A percentile compares a stretch with the other conserved stretches of the same genome.
Conservation (phyloP, 2,797 vertebrate species). For the Ambastaia sidthimunki region DNA sequence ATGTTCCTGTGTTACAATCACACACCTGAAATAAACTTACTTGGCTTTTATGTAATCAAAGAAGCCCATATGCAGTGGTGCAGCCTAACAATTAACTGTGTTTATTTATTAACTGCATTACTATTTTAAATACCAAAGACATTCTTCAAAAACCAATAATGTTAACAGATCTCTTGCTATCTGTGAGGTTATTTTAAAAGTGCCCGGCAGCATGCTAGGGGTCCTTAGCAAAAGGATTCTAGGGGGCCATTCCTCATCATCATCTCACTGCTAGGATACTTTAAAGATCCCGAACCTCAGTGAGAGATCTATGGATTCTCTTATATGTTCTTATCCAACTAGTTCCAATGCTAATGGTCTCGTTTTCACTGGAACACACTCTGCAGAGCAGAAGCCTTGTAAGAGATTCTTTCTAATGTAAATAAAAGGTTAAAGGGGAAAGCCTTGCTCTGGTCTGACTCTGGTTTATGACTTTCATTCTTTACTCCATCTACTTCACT, state of each 20-base stretch:
- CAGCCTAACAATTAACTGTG: slow-evolving; percentile 2
- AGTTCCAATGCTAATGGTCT: slow-evolving; percentile 73
- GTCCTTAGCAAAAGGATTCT: slow-evolving; percentile 67
- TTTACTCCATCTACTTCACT: too few relatives aligned
- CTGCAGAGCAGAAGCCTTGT: slow-evolving; percentile 59
- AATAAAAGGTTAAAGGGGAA: too few relatives aligned
- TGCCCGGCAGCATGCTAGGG: slow-evolving; percentile 55
- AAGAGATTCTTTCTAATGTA: too few relatives aligned
- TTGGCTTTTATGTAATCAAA: neutral
- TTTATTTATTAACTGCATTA: slow-evolving; percentile 49
- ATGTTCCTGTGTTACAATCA: neutral
- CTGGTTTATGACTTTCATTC: too few relatives aligned
- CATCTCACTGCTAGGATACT: slow-evolving; percentile 69
- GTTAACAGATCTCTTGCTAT: slow-evolving; percentile 33
- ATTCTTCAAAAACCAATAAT: slow-evolving; percentile 15
- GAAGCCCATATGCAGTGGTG: neutral
- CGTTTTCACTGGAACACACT: slow-evolving; percentile 63
- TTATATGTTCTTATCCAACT: too few relatives aligned
- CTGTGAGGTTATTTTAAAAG: slow-evolving; percentile 42
- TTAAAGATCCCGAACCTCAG: slow-evolving; percentile 66
- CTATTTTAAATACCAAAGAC: slow-evolving; percentile 15
- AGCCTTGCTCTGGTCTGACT: too few relatives aligned
- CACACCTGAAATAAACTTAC: slow-evolving; percentile 2
- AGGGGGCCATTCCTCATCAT: slow-evolving; percentile 68
- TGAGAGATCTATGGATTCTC: too few relatives aligned